phyloP scores from a whole-genome alignment of 2,888 invertebrate genomes.

The Callosobruchus maculatus region DNA sequence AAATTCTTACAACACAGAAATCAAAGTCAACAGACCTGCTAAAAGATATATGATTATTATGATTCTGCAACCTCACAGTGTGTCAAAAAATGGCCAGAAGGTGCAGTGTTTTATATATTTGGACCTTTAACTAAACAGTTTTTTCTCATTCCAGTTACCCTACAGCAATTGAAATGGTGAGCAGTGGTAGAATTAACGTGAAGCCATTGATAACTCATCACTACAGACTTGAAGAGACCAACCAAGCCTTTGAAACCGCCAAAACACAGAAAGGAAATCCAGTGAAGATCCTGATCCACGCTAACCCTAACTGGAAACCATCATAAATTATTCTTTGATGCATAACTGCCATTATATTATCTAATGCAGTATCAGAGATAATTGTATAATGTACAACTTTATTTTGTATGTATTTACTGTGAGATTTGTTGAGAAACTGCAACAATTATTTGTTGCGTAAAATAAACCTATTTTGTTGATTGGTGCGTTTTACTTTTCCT shows the following conservation, averaged over 20 bases:
- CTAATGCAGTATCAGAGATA: not conserved
- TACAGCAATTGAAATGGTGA: slow-evolving; percentile 72
- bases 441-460: too few species aligned
- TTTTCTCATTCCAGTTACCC: slow-evolving; percentile 61
- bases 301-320: slow-evolving; percentile 46
- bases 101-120: not conserved
- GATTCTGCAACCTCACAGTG: too few species aligned
- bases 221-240: slow-evolving; percentile 70
- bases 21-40: too few species aligned
- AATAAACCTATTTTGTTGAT: too few species aligned
- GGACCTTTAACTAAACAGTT: not conserved
- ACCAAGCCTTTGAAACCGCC: slow-evolving; percentile 80
- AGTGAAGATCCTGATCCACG: slow-evolving; percentile 88
- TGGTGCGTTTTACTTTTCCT: too few species aligned
- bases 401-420: too few species aligned
- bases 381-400: not conserved
- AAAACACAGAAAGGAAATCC: slow-evolving; percentile 67
- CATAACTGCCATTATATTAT: not conserved
- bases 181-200: slow-evolving; percentile 72
- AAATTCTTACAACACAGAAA: too few species aligned
- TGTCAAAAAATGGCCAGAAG: too few species aligned
- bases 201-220: slow-evolving; percentile 83
- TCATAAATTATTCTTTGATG: slow-evolving; percentile 8
- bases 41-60: too few species aligned
- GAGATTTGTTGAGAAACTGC: too few species aligned